Percentiles rank a stretch among this genome's conserved stretches.
Conservation (phyloP, 2,797 vertebrate species). For the Pipistrellus nathusii region DNA sequence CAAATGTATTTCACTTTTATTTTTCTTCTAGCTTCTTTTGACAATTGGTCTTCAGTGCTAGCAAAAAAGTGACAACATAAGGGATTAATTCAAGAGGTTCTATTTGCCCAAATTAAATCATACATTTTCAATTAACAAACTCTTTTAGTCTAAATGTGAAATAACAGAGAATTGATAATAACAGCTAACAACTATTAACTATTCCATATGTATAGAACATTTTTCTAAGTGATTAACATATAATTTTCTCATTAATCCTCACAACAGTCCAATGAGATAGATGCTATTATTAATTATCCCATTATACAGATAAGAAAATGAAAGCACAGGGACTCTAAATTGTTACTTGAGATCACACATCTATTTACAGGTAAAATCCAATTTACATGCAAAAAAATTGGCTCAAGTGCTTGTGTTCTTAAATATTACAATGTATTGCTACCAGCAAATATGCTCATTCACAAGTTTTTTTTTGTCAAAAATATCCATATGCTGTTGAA, state of each 20-base stretch:
- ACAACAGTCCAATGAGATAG: neutral
- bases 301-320: slow-evolving; percentile 10
- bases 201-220: neutral
- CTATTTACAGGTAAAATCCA: neutral
- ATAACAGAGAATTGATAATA: slow-evolving; percentile 33
- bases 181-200: slow-evolving; percentile 31
- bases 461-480: neutral
- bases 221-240: slow-evolving; percentile 21
- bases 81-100: neutral
- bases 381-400: neutral
- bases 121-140: slow-evolving; percentile 37
- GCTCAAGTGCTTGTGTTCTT: neutral
- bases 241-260: slow-evolving; percentile 31
- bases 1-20: neutral
- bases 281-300: neutral
- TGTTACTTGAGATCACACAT: neutral
- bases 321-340: neutral
- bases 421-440: neutral
- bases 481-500: neutral
- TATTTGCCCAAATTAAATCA: slow-evolving; percentile 31
- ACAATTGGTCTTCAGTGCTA: neutral
- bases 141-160: neutral
- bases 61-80: neutral
- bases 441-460: neutral
- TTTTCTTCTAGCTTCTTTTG: neutral